These are phyloP conservation scores for Dinoponera quadriceps DNA, from an alignment of 1,140 invertebrate genomes.

Conservation along the genomic window DNA sequence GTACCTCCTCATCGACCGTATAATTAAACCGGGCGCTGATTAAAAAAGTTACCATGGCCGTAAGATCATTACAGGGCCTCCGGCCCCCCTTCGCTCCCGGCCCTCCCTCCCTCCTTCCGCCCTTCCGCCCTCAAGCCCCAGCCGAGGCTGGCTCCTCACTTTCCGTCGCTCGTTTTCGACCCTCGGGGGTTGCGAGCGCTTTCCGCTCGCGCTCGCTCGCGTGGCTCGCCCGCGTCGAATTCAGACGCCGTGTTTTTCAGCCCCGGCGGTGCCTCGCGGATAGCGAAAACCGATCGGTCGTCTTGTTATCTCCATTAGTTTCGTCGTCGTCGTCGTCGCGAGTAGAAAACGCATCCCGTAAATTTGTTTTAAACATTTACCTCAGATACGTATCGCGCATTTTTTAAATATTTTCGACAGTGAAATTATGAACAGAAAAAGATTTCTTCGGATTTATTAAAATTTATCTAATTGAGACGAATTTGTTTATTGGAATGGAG, in stretches of 20 bases:
- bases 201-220: constrained; percentile 60
- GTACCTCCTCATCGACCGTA: constrained; percentile 84
- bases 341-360: background rate
- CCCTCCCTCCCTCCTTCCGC: constrained; percentile 49
- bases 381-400: no score
- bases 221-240: constrained; percentile 46
- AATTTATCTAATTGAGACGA: no score
- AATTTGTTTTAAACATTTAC: constrained; percentile 17
- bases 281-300: constrained; percentile 35
- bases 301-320: constrained; percentile 42
- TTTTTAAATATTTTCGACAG: no score
- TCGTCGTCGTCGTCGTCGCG: background rate
- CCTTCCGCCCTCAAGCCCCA: constrained; percentile 48
- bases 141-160: constrained; percentile 60
- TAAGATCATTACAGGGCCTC: constrained; percentile 84
- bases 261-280: constrained; percentile 17
- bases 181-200: constrained; percentile 65
- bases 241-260: constrained; percentile 63
- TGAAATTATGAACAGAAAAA: no score
- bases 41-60: constrained; percentile 85
- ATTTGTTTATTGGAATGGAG: no score
- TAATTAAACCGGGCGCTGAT: constrained; percentile 85
- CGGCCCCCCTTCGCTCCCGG: constrained; percentile 77
- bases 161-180: constrained; percentile 61
- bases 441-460: no score